Conservation (phyloP, 35 echinoderm and acorn worm species). For the Anneissia japonica region DNA sequence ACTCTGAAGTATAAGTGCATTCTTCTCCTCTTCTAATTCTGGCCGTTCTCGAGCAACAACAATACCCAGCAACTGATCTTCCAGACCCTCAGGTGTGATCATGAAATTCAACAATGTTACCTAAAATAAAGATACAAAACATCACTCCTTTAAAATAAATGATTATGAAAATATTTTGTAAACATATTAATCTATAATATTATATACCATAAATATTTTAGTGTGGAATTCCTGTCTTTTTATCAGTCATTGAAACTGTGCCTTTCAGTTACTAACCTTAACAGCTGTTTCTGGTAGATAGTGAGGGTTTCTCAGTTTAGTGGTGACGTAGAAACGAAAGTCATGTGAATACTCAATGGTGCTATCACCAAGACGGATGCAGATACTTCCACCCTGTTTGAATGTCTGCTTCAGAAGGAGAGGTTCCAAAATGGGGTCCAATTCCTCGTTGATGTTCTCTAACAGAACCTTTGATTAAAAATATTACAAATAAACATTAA, state of each 20-base stretch:
- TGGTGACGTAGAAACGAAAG: slow-evolving; percentile 96
- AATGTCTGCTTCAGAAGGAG: slow-evolving; percentile 99
- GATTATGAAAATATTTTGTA: no score
- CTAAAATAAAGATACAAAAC: slow-evolving; percentile 37
- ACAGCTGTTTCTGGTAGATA: slow-evolving; percentile 97
- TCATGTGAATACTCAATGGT: slow-evolving; percentile 99
- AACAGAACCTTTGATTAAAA: slow-evolving; percentile 56
- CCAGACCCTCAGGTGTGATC: slow-evolving; percentile 97
- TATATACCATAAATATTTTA: no score
- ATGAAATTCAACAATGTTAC: slow-evolving; percentile 99
- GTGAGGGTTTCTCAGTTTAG: slow-evolving; percentile 95
- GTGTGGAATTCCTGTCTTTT: no score
- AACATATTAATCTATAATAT: no score
- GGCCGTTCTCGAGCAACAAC: slow-evolving; percentile 95
- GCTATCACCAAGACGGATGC: slow-evolving; percentile 93
- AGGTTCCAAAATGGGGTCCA: slow-evolving; percentile 89
- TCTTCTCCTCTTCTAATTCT: slow-evolving; percentile 92
- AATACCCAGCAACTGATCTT: slow-evolving; percentile 96
- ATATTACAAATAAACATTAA: no score
- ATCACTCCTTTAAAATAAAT: no score
- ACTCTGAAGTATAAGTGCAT: slow-evolving; percentile 93
- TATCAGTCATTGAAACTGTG: no score
- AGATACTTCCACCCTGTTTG: slow-evolving; percentile 89
- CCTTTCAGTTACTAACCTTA: slow-evolving; percentile 50
- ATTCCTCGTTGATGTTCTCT: slow-evolving; percentile 85